These are phyloP conservation scores for Boloria selene DNA, from an alignment of 2,888 invertebrate genomes.

Conservation along the genomic window DNA sequence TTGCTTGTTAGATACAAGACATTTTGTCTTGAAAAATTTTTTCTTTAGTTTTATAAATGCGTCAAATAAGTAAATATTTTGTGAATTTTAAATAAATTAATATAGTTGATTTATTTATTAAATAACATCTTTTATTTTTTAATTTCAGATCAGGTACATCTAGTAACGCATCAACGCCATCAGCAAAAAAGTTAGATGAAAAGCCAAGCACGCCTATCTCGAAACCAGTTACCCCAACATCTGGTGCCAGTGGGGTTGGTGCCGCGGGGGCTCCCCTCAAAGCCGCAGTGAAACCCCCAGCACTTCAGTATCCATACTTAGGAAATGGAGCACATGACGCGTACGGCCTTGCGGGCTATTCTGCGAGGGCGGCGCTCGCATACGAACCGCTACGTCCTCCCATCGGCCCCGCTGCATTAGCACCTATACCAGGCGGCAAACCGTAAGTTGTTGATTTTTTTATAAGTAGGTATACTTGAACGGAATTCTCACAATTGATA, in stretches of 20 bases:
- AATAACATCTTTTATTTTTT: neutral
- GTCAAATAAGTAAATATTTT: too few species aligned
- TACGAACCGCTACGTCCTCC: conserved; percentile 78
- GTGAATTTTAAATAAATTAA: too few species aligned
- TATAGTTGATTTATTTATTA: too few species aligned
- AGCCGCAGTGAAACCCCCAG: conserved; percentile 83
- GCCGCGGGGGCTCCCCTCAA: conserved; percentile 81
- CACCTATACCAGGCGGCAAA: conserved; percentile 90
- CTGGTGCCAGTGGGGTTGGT: conserved; percentile 83
- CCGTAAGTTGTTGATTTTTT: conserved; percentile 85
- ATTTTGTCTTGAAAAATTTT: too few species aligned
- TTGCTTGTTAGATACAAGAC: too few species aligned
- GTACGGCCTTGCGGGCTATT: conserved; percentile 76
- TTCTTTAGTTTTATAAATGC: too few species aligned
- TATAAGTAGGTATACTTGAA: too few species aligned
- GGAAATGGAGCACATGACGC: conserved; percentile 78
- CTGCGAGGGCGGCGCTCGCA: conserved; percentile 75
- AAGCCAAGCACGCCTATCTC: conserved; percentile 95
- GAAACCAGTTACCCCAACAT: conserved; percentile 93
- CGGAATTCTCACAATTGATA: too few species aligned
- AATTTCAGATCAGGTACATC: conserved; percentile 89
- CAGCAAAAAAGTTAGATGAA: conserved; percentile 92
- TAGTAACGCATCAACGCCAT: conserved; percentile 95
- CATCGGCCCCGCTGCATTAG: conserved; percentile 82
- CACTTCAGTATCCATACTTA: conserved; percentile 85